Evolutionary conservation across 2,797 vertebrate species (phyloP), one percentile per base, ranked within the genome.

Genomic region (Poeciliopsis paucimaculata): DNA sequence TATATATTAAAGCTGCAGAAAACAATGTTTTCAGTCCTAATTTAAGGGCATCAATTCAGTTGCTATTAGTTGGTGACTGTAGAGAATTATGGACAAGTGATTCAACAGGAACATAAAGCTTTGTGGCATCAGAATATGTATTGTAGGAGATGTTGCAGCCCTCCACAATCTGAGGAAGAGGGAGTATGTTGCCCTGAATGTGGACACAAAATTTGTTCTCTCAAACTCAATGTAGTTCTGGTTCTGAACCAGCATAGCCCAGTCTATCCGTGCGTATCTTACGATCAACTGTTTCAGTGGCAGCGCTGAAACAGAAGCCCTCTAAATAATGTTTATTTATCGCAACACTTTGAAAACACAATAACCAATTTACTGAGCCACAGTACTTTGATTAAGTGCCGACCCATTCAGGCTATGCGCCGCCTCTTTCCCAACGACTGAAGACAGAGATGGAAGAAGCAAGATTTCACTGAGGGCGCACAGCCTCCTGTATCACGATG

Each of bases 401-500:
- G 3, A 39, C 7, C 31, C 36, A 66, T 39, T 36, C 36, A 39
- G 16, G 62, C 13, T 4, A 4, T 7, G 18, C 7, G 3, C 31
- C 20, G 34, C 34, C 7, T 36, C 34, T 39, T 18, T 0, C 8
- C 36, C 64, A 23, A 68, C 5, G 9, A 68, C 23, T 23, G 11
- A 43, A 41, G 66, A 43, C 39, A 26, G 36, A 80, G 10, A 12
- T 3, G 26, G 5, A 51, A 75, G 7, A 4, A 74, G 72, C 34
- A 34, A 43, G 26, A 68, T 7, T 28, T 73, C 73, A 70, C 36
- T 70, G 39, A 41, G 13, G 23, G 23, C 23, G 11, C 66, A 41
- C 20, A 70, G 66, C 11, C 39, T 70, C 36, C 36, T 43, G 66
- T 79, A 80, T 60, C 86, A 80, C 72, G 64, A 60, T 41, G 41